These are phyloP conservation scores for Merluccius polli DNA, from an alignment of 2,797 vertebrate genomes.

Conservation along the genomic window DNA sequence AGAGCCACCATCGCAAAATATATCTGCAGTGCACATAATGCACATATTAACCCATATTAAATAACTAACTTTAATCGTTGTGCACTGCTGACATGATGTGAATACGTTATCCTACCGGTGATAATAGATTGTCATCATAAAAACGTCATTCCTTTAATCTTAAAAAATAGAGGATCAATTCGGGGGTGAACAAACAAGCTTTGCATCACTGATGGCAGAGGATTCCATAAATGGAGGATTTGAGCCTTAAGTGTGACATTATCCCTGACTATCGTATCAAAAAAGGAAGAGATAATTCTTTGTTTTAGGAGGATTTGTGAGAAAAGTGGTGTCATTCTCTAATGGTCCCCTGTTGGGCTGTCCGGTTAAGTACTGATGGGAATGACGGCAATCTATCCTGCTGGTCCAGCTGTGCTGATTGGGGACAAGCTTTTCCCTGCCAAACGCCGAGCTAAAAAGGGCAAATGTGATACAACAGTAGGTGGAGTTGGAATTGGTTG, in stretches of 20 bases:
- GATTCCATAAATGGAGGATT: conserved; percentile 31
- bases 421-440: not conserved
- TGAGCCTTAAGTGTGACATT: conserved; percentile 31
- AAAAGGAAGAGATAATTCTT: conserved; percentile 26
- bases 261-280: conserved; percentile 9
- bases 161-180: conserved; percentile 1
- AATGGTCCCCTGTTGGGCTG: conserved; percentile 33
- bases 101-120: not conserved
- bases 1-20: not conserved
- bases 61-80: not conserved
- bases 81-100: not conserved
- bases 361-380: conserved; percentile 23
- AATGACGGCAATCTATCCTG: conserved; percentile 14
- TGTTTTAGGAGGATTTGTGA: conserved; percentile 45
- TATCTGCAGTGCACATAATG: not conserved
- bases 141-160: conserved; percentile 18
- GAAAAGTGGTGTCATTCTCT: conserved; percentile 32
- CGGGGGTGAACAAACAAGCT: not conserved
- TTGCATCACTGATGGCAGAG: conserved; percentile 11
- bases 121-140: not conserved
- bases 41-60: not conserved
- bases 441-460: not conserved
- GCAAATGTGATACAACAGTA: conserved; percentile 1
- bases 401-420: not conserved
- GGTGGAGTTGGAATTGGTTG: not conserved